Evolutionary conservation across 2,113 vertebrate species (phyloP).

Genomic region (Paralichthys olivaceus): DNA sequence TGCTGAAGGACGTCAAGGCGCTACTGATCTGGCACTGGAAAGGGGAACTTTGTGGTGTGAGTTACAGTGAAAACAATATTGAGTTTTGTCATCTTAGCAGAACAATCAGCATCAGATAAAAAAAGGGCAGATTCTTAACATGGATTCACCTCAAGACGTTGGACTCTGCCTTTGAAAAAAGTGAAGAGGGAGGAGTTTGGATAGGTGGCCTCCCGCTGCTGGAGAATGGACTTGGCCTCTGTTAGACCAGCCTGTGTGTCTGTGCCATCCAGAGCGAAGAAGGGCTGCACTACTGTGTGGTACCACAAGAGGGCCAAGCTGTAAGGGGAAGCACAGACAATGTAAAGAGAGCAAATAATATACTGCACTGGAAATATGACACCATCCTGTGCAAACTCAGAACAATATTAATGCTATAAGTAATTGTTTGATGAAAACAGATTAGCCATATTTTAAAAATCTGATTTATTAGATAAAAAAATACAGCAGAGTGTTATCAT

Average conservation of each 20-base stretch:
- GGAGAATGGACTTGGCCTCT: constrained; percentile 93
- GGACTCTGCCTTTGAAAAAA: constrained; percentile 97
- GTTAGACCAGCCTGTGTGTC: constrained; percentile 90
- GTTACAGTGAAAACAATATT: background rate
- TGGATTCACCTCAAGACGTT: constrained; percentile 89
- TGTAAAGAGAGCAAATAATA: background rate
- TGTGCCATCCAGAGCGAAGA: constrained; percentile 92
- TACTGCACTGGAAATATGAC: background rate
- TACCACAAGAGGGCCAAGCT: constrained; percentile 95
- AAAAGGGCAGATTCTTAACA: background rate
- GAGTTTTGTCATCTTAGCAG: background rate
- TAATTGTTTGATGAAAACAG: background rate
- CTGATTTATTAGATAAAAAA: too few species aligned
- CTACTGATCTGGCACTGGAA: constrained; percentile 92
- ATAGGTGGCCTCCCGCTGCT: constrained; percentile 89
- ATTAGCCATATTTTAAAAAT: background rate
- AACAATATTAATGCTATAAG: background rate
- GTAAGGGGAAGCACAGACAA: constrained; percentile 21
- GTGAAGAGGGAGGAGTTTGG: constrained; percentile 96
- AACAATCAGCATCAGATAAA: background rate
- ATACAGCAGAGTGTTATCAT: too few species aligned
- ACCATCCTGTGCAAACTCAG: background rate
- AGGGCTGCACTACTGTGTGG: constrained; percentile 95
- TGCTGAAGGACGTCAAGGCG: constrained; percentile 93
- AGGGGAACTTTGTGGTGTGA: constrained; percentile 34